Evolutionary conservation across 1,140 invertebrate genomes (phyloP).

Genomic region (Anoplophora glabripennis): DNA sequence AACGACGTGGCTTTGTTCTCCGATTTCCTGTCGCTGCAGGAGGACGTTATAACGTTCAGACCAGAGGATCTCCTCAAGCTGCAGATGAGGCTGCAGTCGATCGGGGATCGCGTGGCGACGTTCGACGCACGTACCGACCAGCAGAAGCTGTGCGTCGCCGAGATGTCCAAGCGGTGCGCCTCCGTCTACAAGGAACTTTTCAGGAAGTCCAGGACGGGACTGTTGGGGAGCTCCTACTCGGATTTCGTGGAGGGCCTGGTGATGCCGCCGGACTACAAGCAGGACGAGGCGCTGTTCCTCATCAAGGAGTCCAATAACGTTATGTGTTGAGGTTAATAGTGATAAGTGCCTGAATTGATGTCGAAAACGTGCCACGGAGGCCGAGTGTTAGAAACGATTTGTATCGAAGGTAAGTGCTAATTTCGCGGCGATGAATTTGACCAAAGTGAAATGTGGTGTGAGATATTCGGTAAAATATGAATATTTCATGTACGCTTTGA

Average conservation of each 20-base stretch:
- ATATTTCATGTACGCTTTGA: no score
- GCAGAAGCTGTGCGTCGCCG: conserved; percentile 34
- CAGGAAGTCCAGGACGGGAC: conserved; percentile 13
- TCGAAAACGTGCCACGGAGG: no score
- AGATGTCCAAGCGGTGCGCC: conserved; percentile 34
- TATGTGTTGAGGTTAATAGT: conserved; percentile 10
- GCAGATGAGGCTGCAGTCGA: conserved; percentile 23
- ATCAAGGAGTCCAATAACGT: conserved; percentile 20
- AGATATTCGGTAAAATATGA: no score
- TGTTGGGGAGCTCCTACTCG: conserved; percentile 20
- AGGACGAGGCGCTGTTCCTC: conserved; percentile 30
- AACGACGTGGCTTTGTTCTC: conserved; percentile 31
- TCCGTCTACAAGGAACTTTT: conserved; percentile 29
- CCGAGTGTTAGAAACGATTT: no score
- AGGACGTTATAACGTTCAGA: conserved; percentile 15
- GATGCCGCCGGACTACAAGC: conserved; percentile 37
- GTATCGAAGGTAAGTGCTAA: no score
- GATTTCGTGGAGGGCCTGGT: conserved; percentile 29
- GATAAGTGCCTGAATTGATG: no score
- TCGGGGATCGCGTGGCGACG: conserved; percentile 26
- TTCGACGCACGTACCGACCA: conserved; percentile 26
- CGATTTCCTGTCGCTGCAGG: conserved; percentile 33
- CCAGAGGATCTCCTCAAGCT: conserved; percentile 22
- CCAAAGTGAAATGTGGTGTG: no score
- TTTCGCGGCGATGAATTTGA: no score